Conservation (phyloP, 2,113 vertebrate species). For the Puffinus mauretanicus region DNA sequence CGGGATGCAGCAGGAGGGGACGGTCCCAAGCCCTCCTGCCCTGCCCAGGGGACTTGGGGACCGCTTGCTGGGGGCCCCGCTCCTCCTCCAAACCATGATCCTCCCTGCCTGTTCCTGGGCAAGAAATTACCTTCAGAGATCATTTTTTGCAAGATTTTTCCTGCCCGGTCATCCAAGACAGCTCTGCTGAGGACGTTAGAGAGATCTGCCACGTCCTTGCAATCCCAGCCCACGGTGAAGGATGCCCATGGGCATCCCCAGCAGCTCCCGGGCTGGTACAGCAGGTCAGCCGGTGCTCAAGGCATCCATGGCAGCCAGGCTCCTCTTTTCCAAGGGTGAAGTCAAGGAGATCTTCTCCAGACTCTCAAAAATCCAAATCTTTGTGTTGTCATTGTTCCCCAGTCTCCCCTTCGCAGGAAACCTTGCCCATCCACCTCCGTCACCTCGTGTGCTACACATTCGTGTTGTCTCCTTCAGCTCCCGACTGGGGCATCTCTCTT, state of each 20-base stretch:
- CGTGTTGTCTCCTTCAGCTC: background rate
- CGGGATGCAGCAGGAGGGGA: background rate
- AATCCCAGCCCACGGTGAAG: background rate
- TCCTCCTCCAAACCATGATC: background rate
- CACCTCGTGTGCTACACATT: too few relatives aligned
- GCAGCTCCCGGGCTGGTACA: background rate
- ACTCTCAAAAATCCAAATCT: background rate
- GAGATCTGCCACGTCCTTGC: fast-evolving
- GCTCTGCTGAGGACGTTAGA: background rate
- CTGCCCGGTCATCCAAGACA: background rate
- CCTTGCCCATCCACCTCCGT: background rate
- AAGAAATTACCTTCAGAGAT: background rate
- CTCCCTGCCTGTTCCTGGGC: background rate
- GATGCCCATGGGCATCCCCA: too few relatives aligned
- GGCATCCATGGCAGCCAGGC: background rate
- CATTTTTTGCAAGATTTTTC: background rate
- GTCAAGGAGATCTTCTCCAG: background rate
- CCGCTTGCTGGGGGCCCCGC: fast-evolving
- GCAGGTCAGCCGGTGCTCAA: background rate
- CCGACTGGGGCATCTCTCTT: background rate
- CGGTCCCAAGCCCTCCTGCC: background rate
- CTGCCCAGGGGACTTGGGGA: background rate
- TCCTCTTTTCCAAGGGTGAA: background rate
- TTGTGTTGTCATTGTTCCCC: background rate
- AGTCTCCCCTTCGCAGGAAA: background rate